Evolutionary conservation across 2,888 invertebrate genomes (phyloP), one percentile per base, ranked within the genome.

Genomic region (Proisotoma minuta): DNA sequence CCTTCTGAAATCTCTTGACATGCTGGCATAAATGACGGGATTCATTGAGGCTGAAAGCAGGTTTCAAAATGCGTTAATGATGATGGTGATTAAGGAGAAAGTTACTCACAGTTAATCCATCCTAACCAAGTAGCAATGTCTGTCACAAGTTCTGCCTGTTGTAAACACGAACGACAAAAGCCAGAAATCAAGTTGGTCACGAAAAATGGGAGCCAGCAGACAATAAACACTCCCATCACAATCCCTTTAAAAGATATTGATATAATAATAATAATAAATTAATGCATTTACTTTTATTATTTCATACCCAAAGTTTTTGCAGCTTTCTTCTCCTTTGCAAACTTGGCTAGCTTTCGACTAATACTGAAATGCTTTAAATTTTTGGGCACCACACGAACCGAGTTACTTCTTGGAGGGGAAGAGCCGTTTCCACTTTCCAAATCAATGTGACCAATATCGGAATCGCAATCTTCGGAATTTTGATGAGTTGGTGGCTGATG

Each of bases 171-270:
- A 66, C 87, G 83, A 79, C 93, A 91, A 76, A 97, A 88, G 20
- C 94, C 96, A 50, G 91, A 89, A 75, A 95, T 80, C 60, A 97
- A 82, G 79, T 96, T 96, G 72, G 92, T 91, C 69, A 96, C 91
- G 78, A 97, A 97, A 80, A 97, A 97, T 65, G 97, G 97, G 74
- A 96, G 82, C 96, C 96, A 97, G 78, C 96, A 97, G 73, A 95
- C 86, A 76, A 96, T 94, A 78, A 96, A 68, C n/a, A 65, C 62
- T 50, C 62, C 43, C 18, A 34, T 22, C 2, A 80, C 79, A 1
- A 43, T n/a, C 5, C 43, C 15, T 12, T 43, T 43, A 18, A 43
- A 43, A 18, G 4, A 10, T 34, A 34, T 15, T 34, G 15, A 34
- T 34, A 34, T 34, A 34, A 34, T 34, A 8, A 34, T 15, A 34